Evolutionary conservation across 2,113 vertebrate genomes (phyloP).

Genomic region (Toxotes chatareus): DNA sequence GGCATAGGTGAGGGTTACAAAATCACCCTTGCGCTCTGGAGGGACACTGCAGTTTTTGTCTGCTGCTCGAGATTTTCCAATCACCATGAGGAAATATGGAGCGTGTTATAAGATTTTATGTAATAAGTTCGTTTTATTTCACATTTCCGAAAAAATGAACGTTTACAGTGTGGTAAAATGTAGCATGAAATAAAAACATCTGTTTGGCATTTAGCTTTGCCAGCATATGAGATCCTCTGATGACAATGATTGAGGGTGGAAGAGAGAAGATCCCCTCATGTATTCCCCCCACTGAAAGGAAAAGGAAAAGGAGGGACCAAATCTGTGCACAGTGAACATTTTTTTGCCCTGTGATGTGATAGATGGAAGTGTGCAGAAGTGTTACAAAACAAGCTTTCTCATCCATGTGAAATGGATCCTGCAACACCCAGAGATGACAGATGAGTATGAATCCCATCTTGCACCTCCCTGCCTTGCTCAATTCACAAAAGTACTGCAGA

Average conservation of each 20-base stretch:
- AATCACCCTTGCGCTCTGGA: conserved; percentile 42
- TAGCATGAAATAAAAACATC: conserved; percentile 80
- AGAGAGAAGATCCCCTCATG: conserved; percentile 61
- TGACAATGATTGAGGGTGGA: conserved; percentile 74
- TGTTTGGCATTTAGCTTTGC: conserved; percentile 80
- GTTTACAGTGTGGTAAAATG: conserved; percentile 83
- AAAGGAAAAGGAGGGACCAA: conserved; percentile 13
- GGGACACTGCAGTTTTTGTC: conserved; percentile 77
- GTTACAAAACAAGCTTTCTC: conserved; percentile 53
- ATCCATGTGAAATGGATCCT: conserved; percentile 40
- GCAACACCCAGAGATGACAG: conserved; percentile 20
- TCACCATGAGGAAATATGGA: conserved; percentile 73
- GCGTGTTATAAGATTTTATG: conserved; percentile 72
- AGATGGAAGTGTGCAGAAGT: conserved; percentile 51
- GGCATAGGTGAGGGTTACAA: conserved; percentile 73
- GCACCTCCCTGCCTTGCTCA: background rate
- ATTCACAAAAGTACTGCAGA: conserved; percentile 5
- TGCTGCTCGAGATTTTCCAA: conserved; percentile 66
- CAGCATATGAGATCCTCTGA: conserved; percentile 75
- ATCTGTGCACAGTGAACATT: conserved; percentile 41
- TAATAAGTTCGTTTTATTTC: conserved; percentile 81
- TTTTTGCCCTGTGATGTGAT: conserved; percentile 38
- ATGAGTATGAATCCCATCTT: conserved; percentile 1
- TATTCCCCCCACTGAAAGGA: conserved; percentile 1
- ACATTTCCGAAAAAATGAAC: conserved; percentile 79